A percentile compares a stretch with the other conserved stretches of the same genome.
phyloP scores from a whole-genome alignment of 2,113 vertebrate genomes.

The Grus americana region DNA sequence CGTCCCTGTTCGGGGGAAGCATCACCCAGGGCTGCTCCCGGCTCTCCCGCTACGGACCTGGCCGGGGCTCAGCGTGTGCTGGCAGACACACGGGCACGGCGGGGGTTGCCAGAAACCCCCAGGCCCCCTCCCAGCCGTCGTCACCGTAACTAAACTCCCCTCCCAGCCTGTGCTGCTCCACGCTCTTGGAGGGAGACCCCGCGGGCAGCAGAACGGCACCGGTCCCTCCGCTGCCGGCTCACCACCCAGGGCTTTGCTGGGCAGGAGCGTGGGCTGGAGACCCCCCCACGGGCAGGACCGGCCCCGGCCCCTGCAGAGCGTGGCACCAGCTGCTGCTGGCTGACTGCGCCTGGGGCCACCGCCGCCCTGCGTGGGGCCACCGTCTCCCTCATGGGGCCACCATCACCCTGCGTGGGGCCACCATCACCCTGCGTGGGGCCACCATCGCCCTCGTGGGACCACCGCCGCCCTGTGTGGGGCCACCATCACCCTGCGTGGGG shows the following conservation, averaged over 20 bases:
- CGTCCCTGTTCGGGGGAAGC: background rate
- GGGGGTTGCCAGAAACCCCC: background rate
- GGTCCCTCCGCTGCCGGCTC: background rate
- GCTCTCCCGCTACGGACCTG: background rate
- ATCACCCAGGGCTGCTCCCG: background rate
- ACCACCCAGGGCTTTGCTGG: background rate
- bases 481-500: too few relatives aligned
- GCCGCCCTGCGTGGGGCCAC: background rate
- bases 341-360: background rate
- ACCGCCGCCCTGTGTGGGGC: too few relatives aligned
- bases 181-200: background rate
- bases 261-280: background rate
- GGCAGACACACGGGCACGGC: background rate
- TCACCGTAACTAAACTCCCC: accelerated
- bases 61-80: too few relatives aligned
- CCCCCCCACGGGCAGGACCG: accelerated
- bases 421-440: too few relatives aligned
- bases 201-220: background rate
- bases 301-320: accelerated
- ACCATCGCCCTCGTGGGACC: too few relatives aligned
- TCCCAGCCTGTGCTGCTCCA: background rate
- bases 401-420: background rate
- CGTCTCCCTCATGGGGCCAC: too few relatives aligned
- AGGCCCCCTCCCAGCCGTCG: too few relatives aligned
- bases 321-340: background rate